A percentile compares a stretch with the other conserved stretches of the same genome.
These are phyloP conservation scores for Saimiri boliviensis DNA, from an alignment of 2,113 vertebrate genomes.

Conservation along the genomic window DNA sequence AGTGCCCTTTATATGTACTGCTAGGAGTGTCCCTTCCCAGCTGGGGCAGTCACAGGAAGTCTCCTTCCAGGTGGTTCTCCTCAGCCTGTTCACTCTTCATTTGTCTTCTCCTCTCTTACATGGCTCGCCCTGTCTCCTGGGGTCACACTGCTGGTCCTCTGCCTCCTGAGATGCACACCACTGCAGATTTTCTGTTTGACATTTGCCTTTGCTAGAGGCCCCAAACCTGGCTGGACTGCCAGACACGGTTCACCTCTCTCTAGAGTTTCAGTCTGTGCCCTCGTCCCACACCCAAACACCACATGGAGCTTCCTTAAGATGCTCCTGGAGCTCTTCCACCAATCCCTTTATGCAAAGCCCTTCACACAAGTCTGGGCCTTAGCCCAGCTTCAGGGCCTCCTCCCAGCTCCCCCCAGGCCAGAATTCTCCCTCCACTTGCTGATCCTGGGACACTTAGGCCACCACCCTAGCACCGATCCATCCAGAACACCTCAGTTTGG, in stretches of 20 bases:
- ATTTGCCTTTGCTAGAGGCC: not conserved
- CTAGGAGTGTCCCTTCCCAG: not conserved
- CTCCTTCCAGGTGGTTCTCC: not conserved
- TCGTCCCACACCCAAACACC: not conserved
- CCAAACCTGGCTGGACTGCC: not conserved
- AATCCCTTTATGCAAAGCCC: not conserved
- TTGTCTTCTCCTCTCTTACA: fast-evolving
- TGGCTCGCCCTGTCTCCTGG: not conserved
- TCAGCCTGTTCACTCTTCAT: not conserved
- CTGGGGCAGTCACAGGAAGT: not conserved
- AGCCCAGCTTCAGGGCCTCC: not conserved
- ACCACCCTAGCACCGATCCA: not conserved
- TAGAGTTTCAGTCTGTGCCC: not conserved
- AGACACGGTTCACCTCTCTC: not conserved
- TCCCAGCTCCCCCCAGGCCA: too few relatives aligned
- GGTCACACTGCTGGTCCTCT: not conserved
- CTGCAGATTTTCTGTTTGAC: not conserved
- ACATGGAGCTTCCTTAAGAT: not conserved
- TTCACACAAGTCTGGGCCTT: not conserved
- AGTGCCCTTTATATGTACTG: not conserved
- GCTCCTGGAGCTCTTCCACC: not conserved
- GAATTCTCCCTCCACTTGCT: not conserved
- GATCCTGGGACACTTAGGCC: not conserved
- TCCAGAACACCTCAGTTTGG: not conserved
- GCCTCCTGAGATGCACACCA: not conserved